Base-by-base conservation (phyloP, 2,888 invertebrate species). In the Mactromeris polynyma region DNA sequence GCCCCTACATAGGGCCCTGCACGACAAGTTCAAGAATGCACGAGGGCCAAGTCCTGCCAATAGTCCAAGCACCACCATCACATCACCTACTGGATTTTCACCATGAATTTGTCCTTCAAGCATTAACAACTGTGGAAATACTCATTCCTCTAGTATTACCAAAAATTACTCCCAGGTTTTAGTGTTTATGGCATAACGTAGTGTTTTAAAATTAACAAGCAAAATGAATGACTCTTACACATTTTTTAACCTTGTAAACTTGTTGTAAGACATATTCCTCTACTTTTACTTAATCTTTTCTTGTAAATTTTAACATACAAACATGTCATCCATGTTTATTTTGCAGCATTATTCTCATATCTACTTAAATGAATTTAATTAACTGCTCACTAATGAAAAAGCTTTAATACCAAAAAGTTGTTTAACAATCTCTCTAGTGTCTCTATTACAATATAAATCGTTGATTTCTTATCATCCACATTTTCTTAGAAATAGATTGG, bases 11-110 rank as follows among this genome's bases (percentile, higher is more conserved):
- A 89, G 90, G 51, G 94, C 95, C 31, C 90, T 95, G 46, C 84
- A 94, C 69, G 93, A 91, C 26, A 95, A 95, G 89, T 96, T 96
- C 90, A 90, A 92, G 36, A 95, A 95, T 85, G 93, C 94, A 14
- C 90, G 94, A 26, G 93, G 95, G 0, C 95, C 95, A 14, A 95
- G 95, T 86, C 95, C 95, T 7, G 85, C 84, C 7, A 87, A 69
- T 58, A 84, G 42, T 87, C 88, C 86, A 86, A 86, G 42, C 58
- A 87, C 73, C 46, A 80, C 84, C 19, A 81, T 85, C 21, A 77
- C 73, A 36, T 91, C 90, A 81, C 89, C 89, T 0, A 69, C 77
- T 51, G 94, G 89, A 36, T 94, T 94, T 79, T 92, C 94, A 26
- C 93, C 93, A 26, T 90, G 79, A 73, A 0, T 69, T 33, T 31